phyloP scores from a whole-genome alignment of 2,797 vertebrate species.

The Thripadectes ignobilis region DNA sequence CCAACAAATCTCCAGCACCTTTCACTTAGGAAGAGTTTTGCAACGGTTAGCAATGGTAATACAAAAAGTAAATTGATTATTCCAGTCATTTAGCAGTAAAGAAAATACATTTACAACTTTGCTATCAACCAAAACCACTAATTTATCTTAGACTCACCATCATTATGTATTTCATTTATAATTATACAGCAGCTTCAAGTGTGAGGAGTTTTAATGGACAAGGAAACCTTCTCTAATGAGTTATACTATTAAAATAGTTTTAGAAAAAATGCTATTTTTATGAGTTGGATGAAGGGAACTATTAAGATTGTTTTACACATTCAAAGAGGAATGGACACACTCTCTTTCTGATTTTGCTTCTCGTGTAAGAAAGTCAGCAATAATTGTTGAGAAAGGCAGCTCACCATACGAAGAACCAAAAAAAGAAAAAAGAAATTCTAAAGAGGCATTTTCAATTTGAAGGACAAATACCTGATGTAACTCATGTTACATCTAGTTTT shows the following conservation, averaged over 20 bases:
- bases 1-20: background rate
- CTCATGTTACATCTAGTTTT: background rate
- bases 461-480: background rate
- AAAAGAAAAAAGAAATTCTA: background rate
- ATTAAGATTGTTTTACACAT: background rate
- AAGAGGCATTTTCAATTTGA: background rate
- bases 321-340: background rate
- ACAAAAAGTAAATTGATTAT: background rate
- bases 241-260: background rate
- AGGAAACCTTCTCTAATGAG: background rate
- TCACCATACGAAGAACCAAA: background rate
- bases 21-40: background rate
- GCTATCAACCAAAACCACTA: background rate
- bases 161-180: background rate
- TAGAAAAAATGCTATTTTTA: background rate
- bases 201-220: background rate
- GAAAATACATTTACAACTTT: background rate
- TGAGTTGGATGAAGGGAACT: background rate
- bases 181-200: background rate
- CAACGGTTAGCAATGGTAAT: background rate
- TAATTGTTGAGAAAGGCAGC: background rate
- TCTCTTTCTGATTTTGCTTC: background rate
- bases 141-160: background rate
- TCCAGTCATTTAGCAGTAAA: background rate
- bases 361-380: background rate